Evolutionary conservation across 2,888 invertebrate species (phyloP), one percentile per base, ranked within the genome.

Genomic region (Metellina segmentata): DNA sequence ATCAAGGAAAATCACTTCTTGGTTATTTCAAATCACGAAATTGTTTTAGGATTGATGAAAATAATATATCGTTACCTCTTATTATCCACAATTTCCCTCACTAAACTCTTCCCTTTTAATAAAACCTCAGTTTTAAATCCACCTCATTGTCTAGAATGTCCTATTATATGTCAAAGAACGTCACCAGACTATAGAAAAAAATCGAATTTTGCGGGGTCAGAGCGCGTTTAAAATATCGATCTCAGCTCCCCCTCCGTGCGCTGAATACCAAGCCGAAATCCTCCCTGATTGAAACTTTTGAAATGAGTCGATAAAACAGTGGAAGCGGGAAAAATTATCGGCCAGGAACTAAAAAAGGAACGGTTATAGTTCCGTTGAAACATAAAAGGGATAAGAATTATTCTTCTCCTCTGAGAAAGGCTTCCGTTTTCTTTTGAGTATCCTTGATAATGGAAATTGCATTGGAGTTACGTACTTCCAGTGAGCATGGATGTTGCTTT

Each of bases 201-300:
- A 89, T 77, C 82, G 89, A 77, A n/a, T 89, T 77, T 77, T 51
- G 77, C 9, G 75, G 52, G 52, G 77, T 52, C 52, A 11, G 52
- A 9, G 71, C 49, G 49, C 51, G 69, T 61, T 51, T 49, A 82
- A 75, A 61, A 70, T 77, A 89, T 89, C 89, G 89, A 81, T 89
- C 61, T 19, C 20, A 20, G 13, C 11, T 19, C 52, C 69, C 77
- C 13, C 52, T 70, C 11, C 51, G 69, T 53, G 69, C 53, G 48
- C 48, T 69, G 69, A 20, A 81, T 48, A 61, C 52, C 19, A 16
- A 16, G 20, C 9, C 9, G n/a, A 82, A 75, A 82, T 88, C 81
- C 53, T n/a, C 48, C 82, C 81, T 75, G 75, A 77, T 82, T 89
- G 81, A 89, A 82, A 75, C 51, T 89, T 86, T 69, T 61, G 81